Base-by-base conservation (phyloP, 2,888 invertebrate genomes). In the Hemicrepidius hirtus region DNA sequence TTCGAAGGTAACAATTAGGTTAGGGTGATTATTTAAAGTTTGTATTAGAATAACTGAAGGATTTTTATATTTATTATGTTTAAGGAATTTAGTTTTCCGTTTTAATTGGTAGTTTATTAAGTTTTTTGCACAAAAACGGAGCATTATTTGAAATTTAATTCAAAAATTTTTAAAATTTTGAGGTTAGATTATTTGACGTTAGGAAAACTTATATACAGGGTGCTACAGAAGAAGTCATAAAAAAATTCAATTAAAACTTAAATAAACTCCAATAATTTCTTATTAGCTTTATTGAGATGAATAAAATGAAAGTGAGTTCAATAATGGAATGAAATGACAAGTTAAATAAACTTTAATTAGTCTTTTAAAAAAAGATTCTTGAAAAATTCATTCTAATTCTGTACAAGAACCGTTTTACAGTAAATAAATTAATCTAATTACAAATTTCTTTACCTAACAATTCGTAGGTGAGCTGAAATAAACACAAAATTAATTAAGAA, bases 401-500 rank as follows among this genome's bases (percentile, higher is more conserved):
- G n/a, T n/a, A n/a, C n/a, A n/a, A n/a, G n/a, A n/a, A n/a, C n/a
- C n/a, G n/a, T n/a, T n/a, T n/a, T n/a, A n/a, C n/a, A n/a, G n/a
- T n/a, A n/a, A n/a, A n/a, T n/a, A n/a, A n/a, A n/a, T n/a, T n/a
- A n/a, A n/a, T 53, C 12, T 59, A 59, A 21, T 21, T 21, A 55
- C 10, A n/a, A 20, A 37, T 5, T 1, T 13, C 9, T 6, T n/a
- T 35, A 49, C 18, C 67, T 76, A 79, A 71, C 79, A 79, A 37
- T 72, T 77, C 49, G 78, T 75, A 44, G 78, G 77, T 64, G 78
- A 70, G 65, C 79, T 79, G 49, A 57, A 79, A 76, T 10, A 68
- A 20, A 59, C 10, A 32, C 16, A 63, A 6, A 20, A 12, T 49
- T 10, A 49, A 21, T 9, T 10, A 24, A 4, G n/a, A 12, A 20